Base-by-base conservation (phyloP, 2,113 vertebrate species). In the Phalacrocorax pelagicus region DNA sequence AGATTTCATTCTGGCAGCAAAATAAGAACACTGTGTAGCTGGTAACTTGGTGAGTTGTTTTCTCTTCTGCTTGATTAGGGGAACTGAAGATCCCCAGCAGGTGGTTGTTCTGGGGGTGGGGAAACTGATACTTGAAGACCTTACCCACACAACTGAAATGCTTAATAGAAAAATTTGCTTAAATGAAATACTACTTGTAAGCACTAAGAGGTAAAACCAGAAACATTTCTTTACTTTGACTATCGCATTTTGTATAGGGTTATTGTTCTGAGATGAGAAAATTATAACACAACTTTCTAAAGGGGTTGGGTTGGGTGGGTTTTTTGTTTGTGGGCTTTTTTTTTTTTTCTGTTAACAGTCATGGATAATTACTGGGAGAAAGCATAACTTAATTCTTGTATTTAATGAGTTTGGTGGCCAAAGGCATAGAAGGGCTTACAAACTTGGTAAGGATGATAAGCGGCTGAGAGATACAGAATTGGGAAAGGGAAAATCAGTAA, bases 1-100 rank as follows among this genome's bases (percentile, higher is more conserved):
- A 95, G 92, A 75, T 80, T 80, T 74, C 29, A 86, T 67, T 96
- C 65, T 26, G 46, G 82, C 24, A 90, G 79, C n/a, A 24, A 69
- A 96, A 86, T 29, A 88, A 87, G 85, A 94, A 81, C 93, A 69
- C 40, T 62, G 55, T 44, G 65, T 94, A 47, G 79, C 96, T 47
- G 8, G 72, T 90, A 83, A 78, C 61, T 85, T 77, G 20, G 30
- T 88, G 15, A 23, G 15, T 20, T 66, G 32, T 54, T 86, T 95
- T 67, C 36, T 94, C 59, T 85, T 74, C 40, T 94, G 59, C 67
- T 94, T 96, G 81, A 78, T 86, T 73, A 73, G 72, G 65, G 67
- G 51, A 95, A 92, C 63, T 81, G 54, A 80, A 86, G 14, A 80
- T 83, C 21, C 30, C 6, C n/a, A 81, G 23, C 2, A 2, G 4